A percentile compares a stretch with the other conserved stretches of the same genome.
These are phyloP conservation scores for Oreochromis grahami DNA, from an alignment of 2,797 vertebrate species.

Conservation along the genomic window DNA sequence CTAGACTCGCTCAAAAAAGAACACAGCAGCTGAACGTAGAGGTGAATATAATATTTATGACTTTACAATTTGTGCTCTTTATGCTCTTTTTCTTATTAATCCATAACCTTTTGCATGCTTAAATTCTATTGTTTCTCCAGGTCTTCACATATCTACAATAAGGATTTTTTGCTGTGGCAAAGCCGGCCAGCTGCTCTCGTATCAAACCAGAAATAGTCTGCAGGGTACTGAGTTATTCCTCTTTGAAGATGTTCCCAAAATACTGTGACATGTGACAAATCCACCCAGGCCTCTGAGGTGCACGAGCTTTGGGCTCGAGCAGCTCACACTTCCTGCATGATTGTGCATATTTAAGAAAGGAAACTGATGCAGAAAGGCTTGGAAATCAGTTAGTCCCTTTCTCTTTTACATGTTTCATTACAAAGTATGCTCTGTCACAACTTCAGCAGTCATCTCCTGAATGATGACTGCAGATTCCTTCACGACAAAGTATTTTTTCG, in stretches of 20 bases:
- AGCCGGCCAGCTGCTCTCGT: neutral
- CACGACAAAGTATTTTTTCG: neutral
- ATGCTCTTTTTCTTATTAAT: neutral
- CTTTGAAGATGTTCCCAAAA: constrained; percentile 25
- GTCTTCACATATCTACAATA: neutral
- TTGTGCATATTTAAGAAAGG: constrained; percentile 7
- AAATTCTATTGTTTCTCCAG: neutral
- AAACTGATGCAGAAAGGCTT: neutral
- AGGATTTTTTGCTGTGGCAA: neutral
- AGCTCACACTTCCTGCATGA: constrained; percentile 4
- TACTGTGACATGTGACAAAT: neutral
- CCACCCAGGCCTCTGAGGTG: neutral
- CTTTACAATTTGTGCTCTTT: neutral
- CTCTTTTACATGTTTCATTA: neutral
- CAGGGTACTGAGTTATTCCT: neutral
- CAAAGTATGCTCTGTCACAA: neutral
- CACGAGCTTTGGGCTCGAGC: neutral
- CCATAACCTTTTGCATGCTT: neutral
- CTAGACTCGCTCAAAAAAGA: neutral
- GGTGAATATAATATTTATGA: neutral
- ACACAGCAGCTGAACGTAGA: neutral
- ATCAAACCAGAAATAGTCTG: neutral
- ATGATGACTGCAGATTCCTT: neutral
- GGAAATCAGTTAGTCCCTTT: neutral
- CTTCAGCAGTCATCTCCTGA: neutral